Percentiles rank a stretch among this genome's conserved stretches.
These are phyloP conservation scores for Microcebus griseorufus DNA, from an alignment of 2,113 vertebrate species.

Conservation along the genomic window DNA sequence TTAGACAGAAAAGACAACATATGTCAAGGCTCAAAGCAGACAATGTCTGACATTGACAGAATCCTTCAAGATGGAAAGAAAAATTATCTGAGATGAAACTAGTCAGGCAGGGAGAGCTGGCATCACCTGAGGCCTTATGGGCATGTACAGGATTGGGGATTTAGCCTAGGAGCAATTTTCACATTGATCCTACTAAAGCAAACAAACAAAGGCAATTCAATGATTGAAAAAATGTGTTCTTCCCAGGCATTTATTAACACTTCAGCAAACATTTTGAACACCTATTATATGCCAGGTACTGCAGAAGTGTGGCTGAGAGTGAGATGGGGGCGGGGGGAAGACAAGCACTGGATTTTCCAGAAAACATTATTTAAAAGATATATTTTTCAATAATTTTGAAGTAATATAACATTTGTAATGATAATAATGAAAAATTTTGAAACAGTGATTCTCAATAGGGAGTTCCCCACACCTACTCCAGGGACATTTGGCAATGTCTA, in stretches of 20 bases:
- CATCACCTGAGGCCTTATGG: background rate
- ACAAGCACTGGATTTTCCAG: background rate
- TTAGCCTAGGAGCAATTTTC: background rate
- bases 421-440: background rate
- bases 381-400: background rate
- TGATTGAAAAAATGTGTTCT: background rate
- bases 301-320: background rate
- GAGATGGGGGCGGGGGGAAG: background rate
- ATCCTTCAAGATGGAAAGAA: background rate
- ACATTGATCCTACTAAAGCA: background rate
- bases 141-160: background rate
- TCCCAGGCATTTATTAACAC: background rate
- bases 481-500: background rate
- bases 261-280: background rate
- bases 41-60: background rate
- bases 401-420: background rate
- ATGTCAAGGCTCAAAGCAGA: background rate
- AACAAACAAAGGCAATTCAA: background rate
- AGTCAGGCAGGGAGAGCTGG: background rate
- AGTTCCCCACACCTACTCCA: background rate
- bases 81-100: background rate
- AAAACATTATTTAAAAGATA: background rate
- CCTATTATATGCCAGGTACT: background rate
- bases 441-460: background rate
- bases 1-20: background rate